phyloP scores from a whole-genome alignment of 2,113 vertebrate species.

The Leiothrix lutea region DNA sequence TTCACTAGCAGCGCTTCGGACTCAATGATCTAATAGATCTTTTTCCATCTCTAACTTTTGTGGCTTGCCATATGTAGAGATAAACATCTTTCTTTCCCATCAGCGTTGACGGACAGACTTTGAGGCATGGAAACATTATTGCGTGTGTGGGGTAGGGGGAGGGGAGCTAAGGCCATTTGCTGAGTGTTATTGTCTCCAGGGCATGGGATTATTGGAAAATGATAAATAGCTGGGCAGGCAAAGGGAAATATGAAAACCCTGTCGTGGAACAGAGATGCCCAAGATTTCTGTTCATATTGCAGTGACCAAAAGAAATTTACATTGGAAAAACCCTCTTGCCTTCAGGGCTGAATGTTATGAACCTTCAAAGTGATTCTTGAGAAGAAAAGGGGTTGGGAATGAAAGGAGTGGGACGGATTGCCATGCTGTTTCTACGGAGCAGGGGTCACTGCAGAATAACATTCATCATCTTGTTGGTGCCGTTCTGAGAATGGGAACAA shows the following conservation, averaged over 20 bases:
- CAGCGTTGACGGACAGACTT: conserved; percentile 37
- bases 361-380: conserved; percentile 54
- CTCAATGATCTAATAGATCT: conserved; percentile 46
- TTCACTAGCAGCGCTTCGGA: not conserved
- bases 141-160: not conserved
- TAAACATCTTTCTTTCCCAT: conserved; percentile 57
- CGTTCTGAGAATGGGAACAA: conserved; percentile 21
- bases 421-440: not conserved
- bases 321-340: conserved; percentile 65
- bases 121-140: conserved; percentile 52
- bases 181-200: conserved; percentile 76
- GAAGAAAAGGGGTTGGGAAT: conserved; percentile 36
- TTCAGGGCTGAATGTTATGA: conserved; percentile 65
- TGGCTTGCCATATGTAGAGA: conserved; percentile 53
- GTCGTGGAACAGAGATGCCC: conserved; percentile 54
- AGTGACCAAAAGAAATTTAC: conserved; percentile 69
- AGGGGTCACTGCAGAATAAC: conserved; percentile 45
- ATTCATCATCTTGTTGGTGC: conserved; percentile 59
- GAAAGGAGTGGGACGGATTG: conserved; percentile 36
- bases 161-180: conserved; percentile 33
- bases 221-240: conserved; percentile 74
- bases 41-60: conserved; percentile 50
- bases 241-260: conserved; percentile 72
- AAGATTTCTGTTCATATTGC: conserved; percentile 46
- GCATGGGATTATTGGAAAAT: conserved; percentile 87